Evolutionary conservation across 1,140 invertebrate genomes (phyloP).

Genomic region (Drosophila yakuba): DNA sequence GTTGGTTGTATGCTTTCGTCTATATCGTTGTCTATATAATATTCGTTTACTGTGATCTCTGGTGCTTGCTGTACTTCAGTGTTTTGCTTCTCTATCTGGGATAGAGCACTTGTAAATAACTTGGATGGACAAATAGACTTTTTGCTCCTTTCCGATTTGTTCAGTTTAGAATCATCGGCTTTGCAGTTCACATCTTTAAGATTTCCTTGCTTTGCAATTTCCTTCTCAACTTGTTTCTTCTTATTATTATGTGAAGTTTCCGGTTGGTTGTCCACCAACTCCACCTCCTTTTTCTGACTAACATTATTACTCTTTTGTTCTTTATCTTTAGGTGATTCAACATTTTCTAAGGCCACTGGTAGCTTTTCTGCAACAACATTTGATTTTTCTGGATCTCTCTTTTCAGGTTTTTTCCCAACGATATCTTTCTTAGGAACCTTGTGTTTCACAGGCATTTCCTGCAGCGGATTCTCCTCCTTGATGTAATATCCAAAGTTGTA

Average conservation of each 20-base stretch:
- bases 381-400: no score
- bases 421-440: background rate
- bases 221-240: background rate
- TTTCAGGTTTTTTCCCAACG: background rate
- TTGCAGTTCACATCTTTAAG: background rate
- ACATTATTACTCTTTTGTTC: background rate
- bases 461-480: conserved; percentile 1
- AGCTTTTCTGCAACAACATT: background rate
- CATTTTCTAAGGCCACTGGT: conserved; percentile 1
- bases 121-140: background rate
- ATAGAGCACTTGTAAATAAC: background rate
- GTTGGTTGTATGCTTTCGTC: background rate
- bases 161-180: background rate
- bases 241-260: background rate
- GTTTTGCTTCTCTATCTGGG: conserved; percentile 1
- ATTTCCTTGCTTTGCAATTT: background rate
- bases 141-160: no score
- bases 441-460: background rate
- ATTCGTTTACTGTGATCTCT: conserved; percentile 2
- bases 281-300: background rate
- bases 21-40: background rate
- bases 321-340: background rate
- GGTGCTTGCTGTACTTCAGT: conserved; percentile 1
- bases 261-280: background rate
- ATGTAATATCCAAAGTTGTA: conserved; percentile 58